These are phyloP conservation scores for Perdita meconis DNA, from an alignment of 2,888 invertebrate genomes.

Conservation along the genomic window DNA sequence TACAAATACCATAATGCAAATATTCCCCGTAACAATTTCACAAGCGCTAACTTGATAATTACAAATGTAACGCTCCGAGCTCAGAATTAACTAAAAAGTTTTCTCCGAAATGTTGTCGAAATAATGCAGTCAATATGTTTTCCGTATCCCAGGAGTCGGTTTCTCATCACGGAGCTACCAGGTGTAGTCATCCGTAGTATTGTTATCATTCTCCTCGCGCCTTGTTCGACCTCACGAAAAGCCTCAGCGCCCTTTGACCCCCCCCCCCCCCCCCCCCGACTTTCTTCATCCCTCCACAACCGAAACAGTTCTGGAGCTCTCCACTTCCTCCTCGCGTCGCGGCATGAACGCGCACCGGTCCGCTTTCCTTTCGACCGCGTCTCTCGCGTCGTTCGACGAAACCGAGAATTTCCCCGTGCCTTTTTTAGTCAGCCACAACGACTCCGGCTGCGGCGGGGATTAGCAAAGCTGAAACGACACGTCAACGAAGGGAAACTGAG, in stretches of 20 bases:
- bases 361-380: conserved; percentile 28
- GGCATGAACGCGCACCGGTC: background rate
- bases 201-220: conserved; percentile 38
- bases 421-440: conserved; percentile 3
- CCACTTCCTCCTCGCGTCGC: background rate
- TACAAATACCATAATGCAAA: too few species aligned
- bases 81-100: too few species aligned
- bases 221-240: conserved; percentile 27
- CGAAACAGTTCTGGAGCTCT: background rate
- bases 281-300: background rate
- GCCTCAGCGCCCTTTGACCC: conserved; percentile 33
- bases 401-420: conserved; percentile 9
- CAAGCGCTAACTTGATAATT: too few species aligned
- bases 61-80: too few species aligned
- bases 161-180: conserved; percentile 7
- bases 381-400: background rate
- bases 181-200: conserved; percentile 24
- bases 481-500: background rate
- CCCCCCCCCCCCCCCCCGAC: background rate
- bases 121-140: background rate
- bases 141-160: conserved; percentile 6
- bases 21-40: too few species aligned
- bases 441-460: background rate
- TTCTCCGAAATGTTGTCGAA: background rate
- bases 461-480: conserved; percentile 8